A percentile compares a stretch with the other conserved stretches of the same genome.
Conservation (phyloP, 1,140 invertebrate species). For the Drosophila tristis region DNA sequence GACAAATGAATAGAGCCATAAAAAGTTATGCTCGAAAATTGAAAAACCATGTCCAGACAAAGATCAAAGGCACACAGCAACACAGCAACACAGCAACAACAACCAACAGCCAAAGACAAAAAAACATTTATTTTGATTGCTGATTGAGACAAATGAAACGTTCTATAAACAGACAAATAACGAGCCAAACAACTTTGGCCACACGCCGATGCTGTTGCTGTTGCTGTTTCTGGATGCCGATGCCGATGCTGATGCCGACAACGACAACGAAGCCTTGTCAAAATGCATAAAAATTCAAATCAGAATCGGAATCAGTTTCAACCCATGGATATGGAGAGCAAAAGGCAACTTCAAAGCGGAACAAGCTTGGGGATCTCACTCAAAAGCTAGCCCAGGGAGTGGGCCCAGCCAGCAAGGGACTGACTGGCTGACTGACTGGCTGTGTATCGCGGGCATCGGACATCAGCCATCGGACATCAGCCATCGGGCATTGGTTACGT, state of each 20-base stretch:
- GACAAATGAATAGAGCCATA: slow-evolving; percentile 71
- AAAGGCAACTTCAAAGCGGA: slow-evolving; percentile 64
- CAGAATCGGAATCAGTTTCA: slow-evolving; percentile 29
- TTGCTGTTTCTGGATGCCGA: not conserved
- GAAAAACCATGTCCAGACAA: slow-evolving; percentile 71
- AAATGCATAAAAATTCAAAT: slow-evolving; percentile 81
- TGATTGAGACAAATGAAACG: slow-evolving; percentile 78
- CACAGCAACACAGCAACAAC: slow-evolving; percentile 7
- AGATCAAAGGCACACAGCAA: slow-evolving; percentile 45
- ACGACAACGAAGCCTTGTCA: slow-evolving; percentile 59
- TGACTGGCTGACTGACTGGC: not conserved
- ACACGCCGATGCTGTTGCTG: slow-evolving; percentile 39
- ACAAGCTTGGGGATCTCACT: slow-evolving; percentile 30
- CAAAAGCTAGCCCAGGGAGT: slow-evolving; percentile 28
- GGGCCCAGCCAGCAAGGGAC: slow-evolving; percentile 6
- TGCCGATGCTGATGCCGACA: slow-evolving; percentile 12
- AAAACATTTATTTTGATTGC: slow-evolving; percentile 67
- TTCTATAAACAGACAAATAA: slow-evolving; percentile 69
- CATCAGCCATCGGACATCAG: not conserved
- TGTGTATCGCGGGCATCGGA: slow-evolving; percentile 10
- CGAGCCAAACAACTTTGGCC: slow-evolving; percentile 51
- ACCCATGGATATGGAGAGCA: not conserved
- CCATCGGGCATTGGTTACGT: not conserved
- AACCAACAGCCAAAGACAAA: not conserved
- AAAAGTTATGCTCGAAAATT: slow-evolving; percentile 77